Conservation (phyloP, 2,888 invertebrate species). For the Tinea pellionella region DNA sequence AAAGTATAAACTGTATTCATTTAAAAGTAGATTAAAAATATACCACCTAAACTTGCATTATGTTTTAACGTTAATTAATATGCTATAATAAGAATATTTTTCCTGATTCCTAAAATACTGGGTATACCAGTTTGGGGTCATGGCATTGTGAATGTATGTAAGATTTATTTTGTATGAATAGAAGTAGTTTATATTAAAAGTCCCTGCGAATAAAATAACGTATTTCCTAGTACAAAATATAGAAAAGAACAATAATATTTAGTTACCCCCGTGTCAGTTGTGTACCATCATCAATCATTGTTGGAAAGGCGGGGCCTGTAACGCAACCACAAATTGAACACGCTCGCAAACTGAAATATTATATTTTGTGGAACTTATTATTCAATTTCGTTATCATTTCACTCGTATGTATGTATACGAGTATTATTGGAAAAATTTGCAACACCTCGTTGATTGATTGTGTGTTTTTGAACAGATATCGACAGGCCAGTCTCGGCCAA, state of each 20-base stretch:
- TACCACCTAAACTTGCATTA: no score
- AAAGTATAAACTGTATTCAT: no score
- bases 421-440: neutral
- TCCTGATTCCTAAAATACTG: no score
- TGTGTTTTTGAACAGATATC: neutral
- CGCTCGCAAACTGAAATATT: neutral
- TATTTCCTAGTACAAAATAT: neutral
- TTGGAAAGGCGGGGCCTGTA: neutral
- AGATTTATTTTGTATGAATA: no score
- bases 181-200: no score
- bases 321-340: conserved; percentile 5
- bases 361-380: neutral
- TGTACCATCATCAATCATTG: neutral
- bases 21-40: no score
- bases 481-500: no score
- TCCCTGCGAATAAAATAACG: no score
- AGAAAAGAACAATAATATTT: neutral
- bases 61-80: no score
- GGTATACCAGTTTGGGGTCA: no score
- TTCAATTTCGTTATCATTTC: conserved; percentile 6
- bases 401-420: neutral
- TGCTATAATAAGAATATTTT: no score
- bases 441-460: neutral
- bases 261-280: neutral
- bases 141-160: no score